These are phyloP conservation scores for Calypte anna DNA, from an alignment of 2,113 vertebrate species.

Conservation along the genomic window DNA sequence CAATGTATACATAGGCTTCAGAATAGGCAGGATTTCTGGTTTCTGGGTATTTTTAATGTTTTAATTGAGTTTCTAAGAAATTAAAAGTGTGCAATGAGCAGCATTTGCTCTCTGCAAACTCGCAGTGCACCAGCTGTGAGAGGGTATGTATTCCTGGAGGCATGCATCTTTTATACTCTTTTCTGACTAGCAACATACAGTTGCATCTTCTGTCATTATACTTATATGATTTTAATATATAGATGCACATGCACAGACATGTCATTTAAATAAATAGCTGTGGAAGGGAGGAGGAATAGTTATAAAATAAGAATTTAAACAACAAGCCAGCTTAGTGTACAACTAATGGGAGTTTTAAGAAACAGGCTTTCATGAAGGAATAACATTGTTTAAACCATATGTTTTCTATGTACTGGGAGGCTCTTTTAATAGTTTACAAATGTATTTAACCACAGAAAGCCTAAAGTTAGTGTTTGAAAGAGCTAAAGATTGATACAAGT, in stretches of 20 bases:
- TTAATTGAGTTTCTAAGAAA: background rate
- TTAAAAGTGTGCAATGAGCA: background rate
- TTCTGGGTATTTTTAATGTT: background rate
- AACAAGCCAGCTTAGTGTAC: conserved; percentile 44
- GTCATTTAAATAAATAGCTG: conserved; percentile 50
- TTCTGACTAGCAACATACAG: background rate
- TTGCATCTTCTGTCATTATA: background rate
- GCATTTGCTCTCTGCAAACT: background rate
- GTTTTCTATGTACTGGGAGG: conserved; percentile 59
- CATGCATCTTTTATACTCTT: background rate
- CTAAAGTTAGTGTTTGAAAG: conserved; percentile 74
- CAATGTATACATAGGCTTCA: background rate
- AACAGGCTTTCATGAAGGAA: conserved; percentile 51
- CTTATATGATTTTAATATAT: background rate
- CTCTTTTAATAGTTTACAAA: conserved; percentile 71
- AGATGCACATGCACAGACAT: background rate
- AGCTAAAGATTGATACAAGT: conserved; percentile 62
- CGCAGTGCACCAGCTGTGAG: background rate
- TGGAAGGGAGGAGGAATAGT: conserved; percentile 38
- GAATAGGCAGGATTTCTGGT: background rate
- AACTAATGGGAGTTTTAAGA: conserved; percentile 57
- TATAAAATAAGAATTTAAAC: conserved; percentile 49
- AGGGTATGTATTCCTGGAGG: background rate
- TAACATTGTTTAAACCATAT: conserved; percentile 69
- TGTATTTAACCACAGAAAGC: conserved; percentile 67